Evolutionary conservation across 30 jellyfish, hydroid and myxozoan species (phyloP).

Genomic region (Cassiopea andromeda): DNA sequence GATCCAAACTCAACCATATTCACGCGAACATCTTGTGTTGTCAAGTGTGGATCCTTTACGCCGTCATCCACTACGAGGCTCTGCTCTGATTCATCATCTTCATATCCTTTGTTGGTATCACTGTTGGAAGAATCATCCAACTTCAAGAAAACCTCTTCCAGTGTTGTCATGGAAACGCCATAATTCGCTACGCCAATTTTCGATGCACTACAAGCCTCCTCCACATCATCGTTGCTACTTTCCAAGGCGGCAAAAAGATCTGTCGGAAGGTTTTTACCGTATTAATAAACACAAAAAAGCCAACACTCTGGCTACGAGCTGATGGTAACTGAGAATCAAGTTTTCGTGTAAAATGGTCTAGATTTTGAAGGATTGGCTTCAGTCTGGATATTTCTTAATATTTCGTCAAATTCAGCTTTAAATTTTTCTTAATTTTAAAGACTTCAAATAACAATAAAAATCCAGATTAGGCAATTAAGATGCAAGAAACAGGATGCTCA

Average conservation of each 20-base stretch:
- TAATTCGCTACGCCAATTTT: slow-evolving; percentile 77
- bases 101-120: not conserved
- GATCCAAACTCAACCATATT: slow-evolving; percentile 28
- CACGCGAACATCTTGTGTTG: slow-evolving; percentile 24
- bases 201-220: slow-evolving; percentile 71
- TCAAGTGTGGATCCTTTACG: not conserved
- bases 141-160: slow-evolving; percentile 86
- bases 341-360: too few relatives aligned
- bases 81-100: slow-evolving; percentile 18
- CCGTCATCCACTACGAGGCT: slow-evolving; percentile 34
- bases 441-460: too few relatives aligned
- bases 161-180: slow-evolving; percentile 91
- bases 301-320: too few relatives aligned
- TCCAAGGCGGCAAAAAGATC: slow-evolving; percentile 77
- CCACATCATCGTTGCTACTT: slow-evolving; percentile 31
- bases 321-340: too few relatives aligned
- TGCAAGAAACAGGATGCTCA: too few relatives aligned
- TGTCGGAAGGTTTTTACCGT: not conserved
- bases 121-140: slow-evolving; percentile 69
- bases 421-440: too few relatives aligned
- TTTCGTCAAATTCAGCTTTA: too few relatives aligned
- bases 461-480: too few relatives aligned
- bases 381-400: too few relatives aligned
- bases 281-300: too few relatives aligned
- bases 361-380: too few relatives aligned